A percentile compares a stretch with the other conserved stretches of the same genome.
Evolutionary conservation across 2,888 invertebrate genomes (phyloP).

Genomic region (Tiliacea aurago): DNA sequence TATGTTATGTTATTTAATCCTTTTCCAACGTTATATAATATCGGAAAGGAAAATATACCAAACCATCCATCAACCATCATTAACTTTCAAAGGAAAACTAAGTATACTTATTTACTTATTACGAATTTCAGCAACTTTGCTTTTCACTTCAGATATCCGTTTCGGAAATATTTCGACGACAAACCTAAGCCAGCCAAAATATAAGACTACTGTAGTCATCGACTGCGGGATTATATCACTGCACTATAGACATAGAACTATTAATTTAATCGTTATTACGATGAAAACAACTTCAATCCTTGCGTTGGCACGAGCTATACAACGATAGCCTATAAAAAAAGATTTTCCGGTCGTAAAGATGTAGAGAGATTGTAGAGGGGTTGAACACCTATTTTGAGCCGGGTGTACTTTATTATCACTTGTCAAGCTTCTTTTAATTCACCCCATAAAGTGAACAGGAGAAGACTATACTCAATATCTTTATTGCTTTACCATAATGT

Average conservation of each 20-base stretch:
- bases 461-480: too few species aligned
- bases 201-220: slow-evolving; percentile 6
- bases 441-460: background rate
- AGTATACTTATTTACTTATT: background rate
- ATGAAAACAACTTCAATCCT: background rate
- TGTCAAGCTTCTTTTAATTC: background rate
- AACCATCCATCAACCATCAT: background rate
- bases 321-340: background rate
- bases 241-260: background rate
- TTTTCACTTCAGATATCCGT: background rate
- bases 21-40: background rate
- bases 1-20: background rate
- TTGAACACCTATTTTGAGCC: background rate
- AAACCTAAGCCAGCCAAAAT: background rate
- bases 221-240: slow-evolving; percentile 5
- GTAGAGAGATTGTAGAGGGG: background rate
- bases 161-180: background rate
- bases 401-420: background rate
- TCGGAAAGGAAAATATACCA: background rate
- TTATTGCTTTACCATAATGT: too few species aligned
- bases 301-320: background rate
- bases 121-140: slow-evolving; percentile 1
- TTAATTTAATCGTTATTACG: background rate
- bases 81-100: background rate
- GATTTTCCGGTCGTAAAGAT: background rate